These are phyloP conservation scores for Panurus biarmicus DNA, from an alignment of 2,113 vertebrate genomes.

Conservation along the genomic window DNA sequence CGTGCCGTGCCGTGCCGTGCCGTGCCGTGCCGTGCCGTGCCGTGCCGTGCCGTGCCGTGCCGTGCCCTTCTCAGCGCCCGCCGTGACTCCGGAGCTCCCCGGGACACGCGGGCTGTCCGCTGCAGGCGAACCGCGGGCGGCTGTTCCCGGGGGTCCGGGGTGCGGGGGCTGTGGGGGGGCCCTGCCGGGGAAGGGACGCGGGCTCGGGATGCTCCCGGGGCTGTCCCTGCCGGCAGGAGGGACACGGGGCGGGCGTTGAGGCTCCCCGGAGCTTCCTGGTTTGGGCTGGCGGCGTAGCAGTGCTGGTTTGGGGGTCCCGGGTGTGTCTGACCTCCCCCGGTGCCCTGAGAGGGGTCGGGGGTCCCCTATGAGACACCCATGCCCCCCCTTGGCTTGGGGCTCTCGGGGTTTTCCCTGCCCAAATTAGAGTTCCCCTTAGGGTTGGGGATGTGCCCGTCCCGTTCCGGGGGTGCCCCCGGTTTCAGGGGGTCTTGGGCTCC, in stretches of 20 bases:
- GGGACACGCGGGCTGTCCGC: too few species aligned
- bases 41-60: too few species aligned
- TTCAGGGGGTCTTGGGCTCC: neutral
- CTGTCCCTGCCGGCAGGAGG: fast-evolving
- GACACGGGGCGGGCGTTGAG: neutral
- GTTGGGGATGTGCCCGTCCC: neutral
- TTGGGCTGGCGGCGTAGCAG: neutral
- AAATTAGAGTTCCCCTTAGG: fast-evolving
- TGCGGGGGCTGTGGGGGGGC: too few species aligned
- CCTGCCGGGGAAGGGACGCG: fast-evolving
- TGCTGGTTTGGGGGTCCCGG: fast-evolving
- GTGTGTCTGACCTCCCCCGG: fast-evolving
- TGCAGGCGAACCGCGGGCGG: too few species aligned
- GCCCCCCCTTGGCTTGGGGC: too few species aligned
- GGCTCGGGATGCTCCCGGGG: fast-evolving
- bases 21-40: too few species aligned
- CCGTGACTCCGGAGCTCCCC: neutral
- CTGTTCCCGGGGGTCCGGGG: neutral
- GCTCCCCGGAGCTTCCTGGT: neutral
- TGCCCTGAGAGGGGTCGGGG: fast-evolving
- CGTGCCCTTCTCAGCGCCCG: too few species aligned
- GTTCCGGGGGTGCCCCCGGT: neutral
- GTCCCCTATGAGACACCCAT: fast-evolving
- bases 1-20: too few species aligned
- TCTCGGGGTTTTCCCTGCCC: neutral